Conservation (phyloP, 2,113 vertebrate species). For the Menidia beryllina region DNA sequence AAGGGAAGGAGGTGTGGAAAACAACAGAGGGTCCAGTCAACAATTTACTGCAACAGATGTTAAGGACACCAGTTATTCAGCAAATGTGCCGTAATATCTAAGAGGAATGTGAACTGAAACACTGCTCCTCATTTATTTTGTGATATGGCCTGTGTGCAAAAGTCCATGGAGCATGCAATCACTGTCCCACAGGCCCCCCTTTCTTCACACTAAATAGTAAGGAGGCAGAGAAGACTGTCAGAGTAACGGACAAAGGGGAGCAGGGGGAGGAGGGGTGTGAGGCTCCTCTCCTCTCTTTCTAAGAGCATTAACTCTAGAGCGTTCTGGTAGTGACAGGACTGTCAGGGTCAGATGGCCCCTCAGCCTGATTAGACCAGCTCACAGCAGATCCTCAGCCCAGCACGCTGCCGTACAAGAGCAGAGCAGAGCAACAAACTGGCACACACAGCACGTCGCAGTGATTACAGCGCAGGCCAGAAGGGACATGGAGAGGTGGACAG, state of each 20-base stretch:
- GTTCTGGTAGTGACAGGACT: slow-evolving; percentile 79
- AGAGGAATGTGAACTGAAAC: not conserved
- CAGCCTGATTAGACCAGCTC: slow-evolving; percentile 81
- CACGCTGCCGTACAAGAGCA: slow-evolving; percentile 45
- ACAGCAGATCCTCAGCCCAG: slow-evolving; percentile 69
- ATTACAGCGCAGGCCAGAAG: slow-evolving; percentile 6
- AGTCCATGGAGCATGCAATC: not conserved
- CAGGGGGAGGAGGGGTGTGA: slow-evolving; percentile 19
- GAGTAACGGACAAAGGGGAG: slow-evolving; percentile 48
- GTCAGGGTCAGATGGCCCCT: slow-evolving; percentile 80
- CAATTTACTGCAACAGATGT: slow-evolving; percentile 28
- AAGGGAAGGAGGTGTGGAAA: slow-evolving; percentile 24
- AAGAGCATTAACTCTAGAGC: slow-evolving; percentile 79
- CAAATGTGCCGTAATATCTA: not conserved
- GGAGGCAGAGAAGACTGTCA: slow-evolving; percentile 30
- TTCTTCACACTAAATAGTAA: slow-evolving; percentile 13
- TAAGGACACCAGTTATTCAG: not conserved
- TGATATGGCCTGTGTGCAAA: not conserved
- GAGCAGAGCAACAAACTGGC: slow-evolving; percentile 32
- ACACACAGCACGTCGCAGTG: slow-evolving; percentile 6
- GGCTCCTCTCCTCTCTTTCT: slow-evolving; percentile 61
- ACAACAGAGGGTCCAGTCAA: slow-evolving; percentile 49
- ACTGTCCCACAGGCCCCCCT: not conserved
- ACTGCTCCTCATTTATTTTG: not conserved
- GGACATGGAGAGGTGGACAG: slow-evolving; percentile 19